Base-by-base conservation (phyloP, 2,113 vertebrate species). In the Desmodus rotundus region DNA sequence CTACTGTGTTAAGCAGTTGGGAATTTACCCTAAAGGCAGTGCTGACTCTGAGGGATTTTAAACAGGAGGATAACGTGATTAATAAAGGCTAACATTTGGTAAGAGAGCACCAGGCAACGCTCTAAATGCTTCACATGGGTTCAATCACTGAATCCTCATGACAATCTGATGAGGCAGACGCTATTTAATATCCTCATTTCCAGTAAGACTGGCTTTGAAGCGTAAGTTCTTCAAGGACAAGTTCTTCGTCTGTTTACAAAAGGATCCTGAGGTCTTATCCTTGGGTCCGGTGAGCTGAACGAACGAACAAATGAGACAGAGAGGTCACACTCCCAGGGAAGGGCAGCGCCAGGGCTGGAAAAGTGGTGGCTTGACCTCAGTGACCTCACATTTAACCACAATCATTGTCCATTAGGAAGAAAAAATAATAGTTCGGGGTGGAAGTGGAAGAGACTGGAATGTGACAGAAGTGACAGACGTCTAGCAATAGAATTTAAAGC, bases 1-100 rank as follows among this genome's bases (percentile, higher is more conserved):
- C 14, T 47, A 1, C 17, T 47, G 4, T 28, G 38, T 41, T 74
- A 50, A 95, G 74, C 50, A 41, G 10, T 56, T 84, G 76, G 85
- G 77, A 97, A 96, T 96, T 81, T 61, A 43, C 72, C 65, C 77
- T 77, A 5, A 50, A 90, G 87, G 87, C 58, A 41, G 11, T 12
- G 43, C 31, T 78, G 85, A 93, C 28, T 90, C 43, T 15, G 58
- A 67, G 84, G 82, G 45, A 31, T 54, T 68, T 87, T 50, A 43
- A 94, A 72, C 11, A 16, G 0, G 2, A 17, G 67, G 20, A 12
- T 45, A 45, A 65, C 9, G 19, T 45, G 91, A 82, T 43, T 45
- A 89, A 84, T 45, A 80, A 24, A 72, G 19, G 67, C 26, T 61
- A 70, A 72, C n/a, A 16, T 63, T 83, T 22, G 28, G 47, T 65